A percentile compares a stretch with the other conserved stretches of the same genome.
phyloP scores from a whole-genome alignment of 1,140 invertebrate species.

The Lepidotrigona ventralis region DNA sequence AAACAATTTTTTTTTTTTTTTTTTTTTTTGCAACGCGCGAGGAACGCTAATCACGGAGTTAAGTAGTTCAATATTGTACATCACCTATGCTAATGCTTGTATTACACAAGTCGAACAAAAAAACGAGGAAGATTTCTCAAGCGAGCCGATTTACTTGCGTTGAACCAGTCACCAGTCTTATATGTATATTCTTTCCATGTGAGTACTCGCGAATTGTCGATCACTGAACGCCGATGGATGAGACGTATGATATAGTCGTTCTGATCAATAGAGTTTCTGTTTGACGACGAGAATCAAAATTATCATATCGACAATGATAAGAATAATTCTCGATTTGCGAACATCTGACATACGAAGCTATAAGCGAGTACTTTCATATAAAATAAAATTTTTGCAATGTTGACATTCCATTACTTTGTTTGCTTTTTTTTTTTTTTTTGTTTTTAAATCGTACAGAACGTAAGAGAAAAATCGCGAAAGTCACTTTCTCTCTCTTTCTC shows the following conservation, averaged over 20 bases:
- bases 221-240: constrained; percentile 13
- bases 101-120: constrained; percentile 27
- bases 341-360: constrained; percentile 18
- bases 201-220: constrained; percentile 7
- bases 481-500: constrained; percentile 13
- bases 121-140: constrained; percentile 32
- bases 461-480: constrained; percentile 39
- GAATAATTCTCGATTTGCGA: constrained; percentile 22
- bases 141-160: background rate
- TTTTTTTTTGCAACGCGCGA: constrained; percentile 28
- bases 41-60: constrained; percentile 26
- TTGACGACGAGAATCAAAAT: constrained; percentile 21
- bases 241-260: constrained; percentile 31
- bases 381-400: constrained; percentile 43
- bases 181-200: background rate
- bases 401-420: constrained; percentile 63
- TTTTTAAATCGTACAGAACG: constrained; percentile 34
- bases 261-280: background rate
- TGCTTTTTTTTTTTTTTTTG: too few species aligned
- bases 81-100: constrained; percentile 19
- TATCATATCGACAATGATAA: constrained; percentile 23
- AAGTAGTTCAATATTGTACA: constrained; percentile 6
- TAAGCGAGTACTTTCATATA: constrained; percentile 34
- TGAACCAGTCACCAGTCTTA: constrained; percentile 8
- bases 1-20: constrained; percentile 20